A percentile compares a stretch with the other conserved stretches of the same genome.
Evolutionary conservation across 2,797 vertebrate genomes (phyloP).

Genomic region (Hyperoplus immaculatus): DNA sequence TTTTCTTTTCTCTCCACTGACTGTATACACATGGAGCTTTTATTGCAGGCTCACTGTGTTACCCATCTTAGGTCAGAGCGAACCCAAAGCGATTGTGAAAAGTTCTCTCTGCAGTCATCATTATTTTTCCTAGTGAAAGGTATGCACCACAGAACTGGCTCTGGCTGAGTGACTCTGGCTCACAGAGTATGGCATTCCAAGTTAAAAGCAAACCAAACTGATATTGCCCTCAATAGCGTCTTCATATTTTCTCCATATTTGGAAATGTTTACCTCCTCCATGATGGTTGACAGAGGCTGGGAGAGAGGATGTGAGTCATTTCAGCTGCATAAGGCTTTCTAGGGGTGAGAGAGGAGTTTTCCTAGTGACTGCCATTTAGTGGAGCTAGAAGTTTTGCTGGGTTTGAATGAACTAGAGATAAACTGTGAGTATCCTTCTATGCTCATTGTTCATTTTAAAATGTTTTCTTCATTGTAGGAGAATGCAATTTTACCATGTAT

Average conservation of each 20-base stretch:
- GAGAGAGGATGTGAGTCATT: constrained; percentile 94
- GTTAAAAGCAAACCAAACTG: constrained; percentile 87
- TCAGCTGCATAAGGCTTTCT: constrained; percentile 81
- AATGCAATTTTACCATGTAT: background rate
- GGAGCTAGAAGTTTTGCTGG: constrained; percentile 58
- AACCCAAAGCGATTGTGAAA: constrained; percentile 68
- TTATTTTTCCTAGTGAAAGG: constrained; percentile 80
- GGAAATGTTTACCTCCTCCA: constrained; percentile 98
- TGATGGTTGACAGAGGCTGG: constrained; percentile 92
- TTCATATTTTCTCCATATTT: constrained; percentile 98
- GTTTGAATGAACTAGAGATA: constrained; percentile 64
- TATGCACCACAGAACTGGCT: constrained; percentile 84
- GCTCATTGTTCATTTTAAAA: constrained; percentile 32
- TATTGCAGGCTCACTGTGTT: constrained; percentile 31
- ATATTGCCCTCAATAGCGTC: constrained; percentile 92
- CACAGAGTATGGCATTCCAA: constrained; percentile 82
- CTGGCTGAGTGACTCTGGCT: constrained; percentile 74
- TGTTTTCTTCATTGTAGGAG: constrained; percentile 8
- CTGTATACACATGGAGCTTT: constrained; percentile 6
- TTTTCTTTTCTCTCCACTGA: background rate
- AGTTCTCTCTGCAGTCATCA: constrained; percentile 73
- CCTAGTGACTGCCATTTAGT: constrained; percentile 72
- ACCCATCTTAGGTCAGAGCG: constrained; percentile 71
- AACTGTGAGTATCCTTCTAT: constrained; percentile 82
- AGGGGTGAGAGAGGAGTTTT: constrained; percentile 75